Conservation (phyloP, 2,888 invertebrate species). For the Callyntrura guangdongensis region DNA sequence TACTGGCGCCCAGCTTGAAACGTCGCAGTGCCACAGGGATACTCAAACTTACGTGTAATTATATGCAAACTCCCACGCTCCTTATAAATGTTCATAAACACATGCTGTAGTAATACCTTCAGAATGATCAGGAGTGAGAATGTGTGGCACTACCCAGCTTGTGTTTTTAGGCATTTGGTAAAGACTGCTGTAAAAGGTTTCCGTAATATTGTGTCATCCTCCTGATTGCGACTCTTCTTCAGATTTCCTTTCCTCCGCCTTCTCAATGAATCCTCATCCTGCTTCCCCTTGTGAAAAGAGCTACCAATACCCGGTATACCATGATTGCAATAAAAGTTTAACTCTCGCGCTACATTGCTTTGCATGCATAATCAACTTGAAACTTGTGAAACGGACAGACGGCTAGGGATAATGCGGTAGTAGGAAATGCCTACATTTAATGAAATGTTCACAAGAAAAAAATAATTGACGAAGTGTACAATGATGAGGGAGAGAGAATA, state of each 20-base stretch:
- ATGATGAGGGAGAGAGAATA: no score
- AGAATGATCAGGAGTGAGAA: no score
- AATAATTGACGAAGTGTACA: no score
- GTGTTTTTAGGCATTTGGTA: no score
- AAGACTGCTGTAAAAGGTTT: not conserved
- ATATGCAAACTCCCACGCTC: conserved; percentile 21
- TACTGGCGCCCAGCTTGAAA: no score
- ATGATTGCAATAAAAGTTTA: conserved; percentile 29
- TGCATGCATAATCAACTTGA: conserved; percentile 47
- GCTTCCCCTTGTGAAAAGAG: not conserved
- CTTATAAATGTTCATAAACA: not conserved
- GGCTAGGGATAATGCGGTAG: no score
- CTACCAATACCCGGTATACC: not conserved
- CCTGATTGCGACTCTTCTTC: not conserved
- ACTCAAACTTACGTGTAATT: not conserved
- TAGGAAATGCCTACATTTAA: no score
- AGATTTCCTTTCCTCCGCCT: not conserved
- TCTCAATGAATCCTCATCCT: not conserved
- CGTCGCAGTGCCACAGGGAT: not conserved
- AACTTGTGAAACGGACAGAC: conserved; percentile 22
- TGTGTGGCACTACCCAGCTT: no score
- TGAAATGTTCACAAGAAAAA: no score
- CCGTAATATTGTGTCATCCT: conserved; percentile 30
- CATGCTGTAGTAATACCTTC: not conserved
- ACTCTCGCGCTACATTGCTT: conserved; percentile 28